Conservation (phyloP, 2,113 vertebrate genomes). For the Camarhynchus parvulus region DNA sequence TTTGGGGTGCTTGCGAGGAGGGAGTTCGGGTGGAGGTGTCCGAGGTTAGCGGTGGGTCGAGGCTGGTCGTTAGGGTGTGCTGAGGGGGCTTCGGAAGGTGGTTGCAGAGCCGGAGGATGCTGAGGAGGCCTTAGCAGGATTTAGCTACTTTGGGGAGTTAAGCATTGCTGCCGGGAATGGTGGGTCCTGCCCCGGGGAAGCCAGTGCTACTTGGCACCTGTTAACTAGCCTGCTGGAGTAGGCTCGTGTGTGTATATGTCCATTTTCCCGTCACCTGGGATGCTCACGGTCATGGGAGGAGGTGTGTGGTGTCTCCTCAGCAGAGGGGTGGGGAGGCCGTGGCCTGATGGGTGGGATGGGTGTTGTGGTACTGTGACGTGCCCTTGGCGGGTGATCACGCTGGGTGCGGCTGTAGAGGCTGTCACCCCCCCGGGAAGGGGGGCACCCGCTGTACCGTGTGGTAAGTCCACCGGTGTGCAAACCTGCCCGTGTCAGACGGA, state of each 20-base stretch:
- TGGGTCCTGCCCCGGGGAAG: background rate
- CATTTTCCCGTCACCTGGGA: background rate
- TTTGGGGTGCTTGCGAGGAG: fast-evolving
- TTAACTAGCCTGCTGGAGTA: background rate
- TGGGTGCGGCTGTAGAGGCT: background rate
- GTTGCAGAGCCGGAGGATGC: background rate
- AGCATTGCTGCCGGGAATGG: background rate
- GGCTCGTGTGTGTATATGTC: fast-evolving
- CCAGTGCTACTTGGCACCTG: background rate
- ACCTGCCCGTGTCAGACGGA: background rate
- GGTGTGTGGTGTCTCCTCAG: background rate
- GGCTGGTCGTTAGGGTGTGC: too few relatives aligned
- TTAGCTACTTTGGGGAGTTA: background rate
- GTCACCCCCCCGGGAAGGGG: background rate
- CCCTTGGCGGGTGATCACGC: background rate
- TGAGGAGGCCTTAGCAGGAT: background rate
- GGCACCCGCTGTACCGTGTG: fast-evolving
- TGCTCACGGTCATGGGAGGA: background rate
- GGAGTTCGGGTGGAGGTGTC: background rate
- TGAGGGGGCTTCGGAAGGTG: background rate
- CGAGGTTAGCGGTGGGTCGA: too few relatives aligned
- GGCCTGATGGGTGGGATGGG: background rate
- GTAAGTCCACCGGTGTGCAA: background rate
- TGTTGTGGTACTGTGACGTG: background rate
- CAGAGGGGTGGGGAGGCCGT: fast-evolving